phyloP scores from a whole-genome alignment of 1,140 invertebrate genomes.

The Leptoteleia sp. region DNA sequence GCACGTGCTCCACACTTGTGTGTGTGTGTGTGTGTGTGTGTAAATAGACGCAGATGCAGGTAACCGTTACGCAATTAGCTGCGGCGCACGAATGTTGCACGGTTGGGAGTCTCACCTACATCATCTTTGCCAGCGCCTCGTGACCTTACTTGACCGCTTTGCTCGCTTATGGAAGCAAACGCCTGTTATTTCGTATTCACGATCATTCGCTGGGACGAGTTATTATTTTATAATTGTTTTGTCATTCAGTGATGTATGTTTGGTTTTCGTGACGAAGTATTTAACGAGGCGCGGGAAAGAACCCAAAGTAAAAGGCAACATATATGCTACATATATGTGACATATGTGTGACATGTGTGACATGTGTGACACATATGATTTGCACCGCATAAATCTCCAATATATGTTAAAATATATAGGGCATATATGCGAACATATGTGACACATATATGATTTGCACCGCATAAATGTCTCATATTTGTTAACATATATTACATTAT shows the following conservation, averaged over 20 bases:
- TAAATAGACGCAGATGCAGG: slow-evolving; percentile 46
- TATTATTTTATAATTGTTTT: slow-evolving; percentile 28
- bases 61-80: slow-evolving; percentile 64
- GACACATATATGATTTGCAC: too few species aligned
- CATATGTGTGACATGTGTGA: too few species aligned
- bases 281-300: too few species aligned
- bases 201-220: not conserved
- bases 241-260: slow-evolving; percentile 4
- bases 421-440: too few species aligned
- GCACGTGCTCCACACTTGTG: slow-evolving; percentile 59
- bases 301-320: too few species aligned
- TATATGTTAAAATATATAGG: too few species aligned
- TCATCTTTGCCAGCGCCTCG: slow-evolving; percentile 21
- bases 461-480: too few species aligned
- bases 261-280: too few species aligned
- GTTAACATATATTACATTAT: too few species aligned
- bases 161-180: not conserved
- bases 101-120: slow-evolving; percentile 38
- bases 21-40: slow-evolving; percentile 20
- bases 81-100: slow-evolving; percentile 29
- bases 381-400: too few species aligned
- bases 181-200: slow-evolving; percentile 7
- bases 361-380: too few species aligned
- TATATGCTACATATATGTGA: too few species aligned
- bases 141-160: slow-evolving; percentile 43